Evolutionary conservation across 1,140 invertebrate species (phyloP), one percentile per base, ranked within the genome.

Genomic region (Caenorhabditis elegans): DNA sequence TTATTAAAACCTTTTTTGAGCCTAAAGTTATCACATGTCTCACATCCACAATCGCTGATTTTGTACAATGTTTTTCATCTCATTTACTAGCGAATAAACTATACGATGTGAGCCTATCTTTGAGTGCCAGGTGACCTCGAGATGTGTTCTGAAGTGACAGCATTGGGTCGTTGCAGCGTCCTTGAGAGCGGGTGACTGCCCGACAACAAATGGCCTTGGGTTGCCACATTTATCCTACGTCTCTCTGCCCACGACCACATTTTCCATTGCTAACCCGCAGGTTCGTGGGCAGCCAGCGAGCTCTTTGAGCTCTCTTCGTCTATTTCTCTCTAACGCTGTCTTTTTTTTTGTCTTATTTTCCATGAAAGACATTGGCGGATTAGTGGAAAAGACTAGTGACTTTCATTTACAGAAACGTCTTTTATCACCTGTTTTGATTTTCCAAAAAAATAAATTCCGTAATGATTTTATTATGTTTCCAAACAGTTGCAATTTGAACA

Each of bases 61-160:
- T 70, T 70, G 60, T 70, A 22, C 60, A 3, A 70, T 70, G 34
- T 36, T n/a, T 34, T 34, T 70, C n/a, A 11, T 22, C 60, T 39
- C 39, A 70, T 43, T 70, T 70, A 70, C 60, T 70, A 39, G 31
- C 60, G 34, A 70, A 70, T 70, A 70, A 70, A 70, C 60, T 70
- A 24, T 6, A 17, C 13, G 34, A 70, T 70, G 17, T 39, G 60
- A 70, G 60, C 34, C 3, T 70, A 24, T 70, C 26, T 34, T 5
- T 1, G 5, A 10, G 22, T 5, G 49, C 6, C 19, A 5, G 13
- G 17, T 15, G 28, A 60, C 53, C 53, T 60, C 28, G 31, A 22
- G 13, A 60, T 31, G 53, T 70, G n/a, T 39, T 70, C 60, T 70
- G 60, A 70, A 70, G 60, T 39, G 60, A 70, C 60, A 70, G 60